Conservation (phyloP, 2,113 vertebrate genomes). For the Aspidoscelis tigris region DNA sequence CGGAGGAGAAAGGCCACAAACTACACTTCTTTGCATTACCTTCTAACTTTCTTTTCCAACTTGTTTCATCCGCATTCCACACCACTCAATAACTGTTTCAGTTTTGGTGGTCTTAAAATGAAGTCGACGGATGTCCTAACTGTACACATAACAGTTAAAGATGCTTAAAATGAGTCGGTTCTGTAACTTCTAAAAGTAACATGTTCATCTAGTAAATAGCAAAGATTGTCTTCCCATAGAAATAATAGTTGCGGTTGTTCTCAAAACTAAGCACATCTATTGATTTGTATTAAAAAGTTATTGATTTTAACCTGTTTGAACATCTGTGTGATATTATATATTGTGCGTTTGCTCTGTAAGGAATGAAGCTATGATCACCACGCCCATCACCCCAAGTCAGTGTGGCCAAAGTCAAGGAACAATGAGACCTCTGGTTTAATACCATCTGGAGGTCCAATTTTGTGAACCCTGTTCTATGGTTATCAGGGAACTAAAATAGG, state of each 20-base stretch:
- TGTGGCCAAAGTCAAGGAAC: no score
- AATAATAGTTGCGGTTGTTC: not conserved
- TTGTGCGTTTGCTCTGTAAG: not conserved
- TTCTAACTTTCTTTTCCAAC: not conserved
- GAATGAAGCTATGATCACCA: no score
- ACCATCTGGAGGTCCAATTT: no score
- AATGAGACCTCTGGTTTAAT: no score
- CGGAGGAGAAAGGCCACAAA: no score
- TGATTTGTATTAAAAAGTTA: not conserved
- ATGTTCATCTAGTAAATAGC: not conserved
- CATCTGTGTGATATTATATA: not conserved
- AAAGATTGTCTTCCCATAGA: not conserved
- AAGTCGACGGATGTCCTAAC: not conserved
- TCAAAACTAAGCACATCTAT: not conserved
- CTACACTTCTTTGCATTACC: not conserved
- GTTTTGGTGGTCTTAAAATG: not conserved
- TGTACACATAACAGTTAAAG: not conserved
- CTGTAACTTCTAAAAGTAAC: not conserved
- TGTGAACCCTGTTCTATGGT: not conserved
- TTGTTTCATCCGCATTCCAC: not conserved
- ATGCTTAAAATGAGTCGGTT: not conserved
- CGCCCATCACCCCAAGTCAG: no score
- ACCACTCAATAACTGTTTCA: not conserved
- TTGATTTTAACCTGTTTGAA: not conserved
- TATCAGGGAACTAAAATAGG: not conserved